phyloP scores from a whole-genome alignment of 2,113 vertebrate genomes.

The Pristiophorus japonicus region DNA sequence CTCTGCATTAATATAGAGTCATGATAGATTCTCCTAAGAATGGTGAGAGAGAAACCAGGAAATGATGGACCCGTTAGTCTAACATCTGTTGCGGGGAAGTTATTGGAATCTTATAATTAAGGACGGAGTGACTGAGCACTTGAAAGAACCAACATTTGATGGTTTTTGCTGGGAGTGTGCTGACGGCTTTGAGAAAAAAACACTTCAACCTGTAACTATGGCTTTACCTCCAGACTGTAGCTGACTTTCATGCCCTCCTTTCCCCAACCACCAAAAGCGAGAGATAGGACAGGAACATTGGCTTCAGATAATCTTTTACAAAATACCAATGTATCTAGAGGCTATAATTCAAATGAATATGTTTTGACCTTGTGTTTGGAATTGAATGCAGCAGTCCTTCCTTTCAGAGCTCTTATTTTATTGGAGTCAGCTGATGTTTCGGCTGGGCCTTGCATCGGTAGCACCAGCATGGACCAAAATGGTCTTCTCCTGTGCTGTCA shows the following conservation, averaged over 20 bases:
- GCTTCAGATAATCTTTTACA: background rate
- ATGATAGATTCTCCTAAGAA: background rate
- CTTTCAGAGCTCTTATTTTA: no score
- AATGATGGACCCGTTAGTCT: background rate
- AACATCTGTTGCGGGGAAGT: background rate
- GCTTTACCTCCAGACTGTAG: no score
- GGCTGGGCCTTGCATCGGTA: no score
- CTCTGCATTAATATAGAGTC: background rate
- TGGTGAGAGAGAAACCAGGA: background rate
- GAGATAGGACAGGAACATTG: background rate
- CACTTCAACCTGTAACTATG: no score
- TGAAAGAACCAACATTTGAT: background rate
- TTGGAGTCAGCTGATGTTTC: no score
- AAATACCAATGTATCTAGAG: background rate
- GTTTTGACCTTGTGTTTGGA: background rate
- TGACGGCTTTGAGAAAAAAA: background rate
- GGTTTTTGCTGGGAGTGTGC: background rate
- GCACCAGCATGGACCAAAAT: no score
- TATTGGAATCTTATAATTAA: no score
- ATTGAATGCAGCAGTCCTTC: no score
- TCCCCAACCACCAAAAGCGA: no score
- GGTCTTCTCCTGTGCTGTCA: no score
- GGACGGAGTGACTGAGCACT: no score
- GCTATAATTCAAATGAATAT: background rate
- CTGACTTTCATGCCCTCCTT: no score